Percentiles rank a stretch among this genome's conserved stretches.
Conservation (phyloP, 2,888 invertebrate genomes). For the Pocota personata region DNA sequence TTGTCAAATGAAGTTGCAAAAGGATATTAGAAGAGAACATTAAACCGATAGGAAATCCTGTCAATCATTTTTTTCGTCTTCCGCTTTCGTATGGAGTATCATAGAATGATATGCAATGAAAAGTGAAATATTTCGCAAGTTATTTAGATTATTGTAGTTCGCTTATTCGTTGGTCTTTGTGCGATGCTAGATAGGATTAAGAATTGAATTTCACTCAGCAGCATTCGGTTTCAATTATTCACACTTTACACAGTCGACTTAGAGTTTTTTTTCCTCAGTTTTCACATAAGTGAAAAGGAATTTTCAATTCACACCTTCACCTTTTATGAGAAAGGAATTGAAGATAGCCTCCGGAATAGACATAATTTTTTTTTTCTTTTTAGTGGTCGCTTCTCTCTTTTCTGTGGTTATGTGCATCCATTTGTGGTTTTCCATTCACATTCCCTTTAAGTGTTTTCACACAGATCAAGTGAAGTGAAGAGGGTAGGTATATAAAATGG, state of each 20-base stretch:
- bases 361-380: slow-evolving; percentile 18
- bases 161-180: background rate
- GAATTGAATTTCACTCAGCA: slow-evolving; percentile 57
- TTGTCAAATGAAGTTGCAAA: slow-evolving; percentile 45
- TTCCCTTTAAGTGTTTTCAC: slow-evolving; percentile 15
- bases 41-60: slow-evolving; percentile 66
- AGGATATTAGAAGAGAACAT: slow-evolving; percentile 37
- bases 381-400: background rate
- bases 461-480: background rate
- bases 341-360: slow-evolving; percentile 49
- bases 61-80: slow-evolving; percentile 56
- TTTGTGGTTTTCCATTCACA: slow-evolving; percentile 60
- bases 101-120: slow-evolving; percentile 19
- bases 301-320: slow-evolving; percentile 69
- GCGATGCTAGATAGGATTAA: slow-evolving; percentile 31
- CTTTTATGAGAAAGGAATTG: slow-evolving; percentile 12
- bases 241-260: background rate
- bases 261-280: slow-evolving; percentile 4
- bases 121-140: slow-evolving; percentile 61
- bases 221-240: slow-evolving; percentile 54
- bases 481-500: background rate
- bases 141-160: slow-evolving; percentile 36
- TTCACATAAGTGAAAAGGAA: slow-evolving; percentile 65
- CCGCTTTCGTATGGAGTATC: background rate
- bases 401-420: slow-evolving; percentile 23